Base-by-base conservation (phyloP, 2,888 invertebrate species). In the Cepaea hortensis region DNA sequence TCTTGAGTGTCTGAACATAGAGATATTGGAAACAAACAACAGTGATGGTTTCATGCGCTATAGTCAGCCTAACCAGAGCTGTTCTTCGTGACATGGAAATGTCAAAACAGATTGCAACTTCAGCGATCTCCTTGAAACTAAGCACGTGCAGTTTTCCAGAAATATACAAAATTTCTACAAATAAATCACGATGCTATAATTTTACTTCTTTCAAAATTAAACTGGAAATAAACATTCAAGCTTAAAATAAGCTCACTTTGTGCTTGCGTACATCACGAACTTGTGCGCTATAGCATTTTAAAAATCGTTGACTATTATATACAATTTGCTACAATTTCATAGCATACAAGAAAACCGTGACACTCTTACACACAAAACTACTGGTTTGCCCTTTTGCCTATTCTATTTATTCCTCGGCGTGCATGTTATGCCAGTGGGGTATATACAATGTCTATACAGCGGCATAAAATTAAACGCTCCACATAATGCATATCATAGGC, bases 241-340 rank as follows among this genome's bases (percentile, higher is more conserved):
- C 46, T 68, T 13, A 81, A 81, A 81, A 81, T 48, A 68, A 81
- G 35, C 20, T 11, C 20, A 68, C 35, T 18, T 48, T 68, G 20
- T 9, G 18, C 20, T 61, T 11, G 3, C 11, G 50, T 70, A 13
- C 81, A 81, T 81, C 81, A 81, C 81, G 81, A 68, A 80, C 35
- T 46, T 68, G n/a, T 48, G 4, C 20, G 62, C 18, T 20, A 0
- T n/a, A 70, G 46, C n/a, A 62, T 18, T 46, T 50, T 20, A 9
- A 81, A 55, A 55, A 81, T 81, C 23, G 70, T 70, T 4, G 11
- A 81, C 70, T 50, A 70, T 81, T 81, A 81, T 65, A 11, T 11
- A n/a, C 48, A 68, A 81, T 70, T 81, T 11, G 61, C 46, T 35
- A 18, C 35, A 35, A 62, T 35, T 35, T 62, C 23, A 23, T 15